Base-by-base conservation (phyloP, 2,797 vertebrate genomes). In the Selene dorsalis region DNA sequence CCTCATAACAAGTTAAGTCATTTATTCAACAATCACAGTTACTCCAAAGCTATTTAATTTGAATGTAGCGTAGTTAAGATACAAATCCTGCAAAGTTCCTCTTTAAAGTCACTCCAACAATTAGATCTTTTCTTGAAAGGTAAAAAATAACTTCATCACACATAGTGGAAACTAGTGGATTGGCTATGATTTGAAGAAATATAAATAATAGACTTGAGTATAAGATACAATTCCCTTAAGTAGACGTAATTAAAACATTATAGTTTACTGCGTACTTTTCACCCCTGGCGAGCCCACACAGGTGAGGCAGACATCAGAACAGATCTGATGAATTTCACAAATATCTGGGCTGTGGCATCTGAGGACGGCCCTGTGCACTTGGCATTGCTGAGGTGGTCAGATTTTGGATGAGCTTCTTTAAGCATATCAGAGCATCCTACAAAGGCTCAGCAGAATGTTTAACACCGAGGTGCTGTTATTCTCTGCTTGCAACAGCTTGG, bases 351-450 rank as follows among this genome's bases (percentile, higher is more conserved):
- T 12, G 57, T 43, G 53, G 78, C 82, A 72, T 80, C 64, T 69
- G n/a, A 82, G 77, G 69, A 47, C 35, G 14, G 35, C 41, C 45
- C 57, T 60, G 61, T 69, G 28, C 56, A 3, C 61, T 52, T 22
- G 26, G 72, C 73, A 43, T 50, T 79, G 91, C 90, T 88, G 89
- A 89, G 68, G 5, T 61, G 61, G 78, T 52, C 73, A 86, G 67
- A 84, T 82, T 86, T 84, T 68, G 73, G 78, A 87, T 82, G 84
- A 89, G 75, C 69, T 70, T 61, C 73, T 88, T 80, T 82, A 86
- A 91, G 88, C 84, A 87, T 82, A 90, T 87, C 80, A 77, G 73
- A 79, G 73, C 43, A 48, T 80, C 68, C 43, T 56, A n/a, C 82
- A 72, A 80, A 88, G 62, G 39, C 68, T 86, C 84, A 86, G 87